These are phyloP conservation scores for Drosophila nr. perissopoda DNA, from an alignment of 2,888 invertebrate genomes.

Conservation along the genomic window DNA sequence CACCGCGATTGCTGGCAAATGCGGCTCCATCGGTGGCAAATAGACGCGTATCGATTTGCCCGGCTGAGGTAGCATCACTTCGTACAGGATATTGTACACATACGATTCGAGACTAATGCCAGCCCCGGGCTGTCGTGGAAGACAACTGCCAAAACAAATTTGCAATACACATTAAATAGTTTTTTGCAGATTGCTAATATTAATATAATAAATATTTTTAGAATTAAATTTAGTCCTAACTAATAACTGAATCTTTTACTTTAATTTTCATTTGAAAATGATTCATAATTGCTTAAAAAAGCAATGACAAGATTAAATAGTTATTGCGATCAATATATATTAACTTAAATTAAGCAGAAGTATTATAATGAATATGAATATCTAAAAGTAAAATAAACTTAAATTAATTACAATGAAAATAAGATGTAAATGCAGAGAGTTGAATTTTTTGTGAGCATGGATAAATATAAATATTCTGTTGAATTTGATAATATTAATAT, in stretches of 20 bases:
- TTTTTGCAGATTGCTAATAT: background rate
- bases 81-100: slow-evolving; percentile 97
- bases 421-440: background rate
- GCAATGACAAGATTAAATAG: slow-evolving; percentile 22
- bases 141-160: slow-evolving; percentile 86
- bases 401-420: background rate
- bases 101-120: slow-evolving; percentile 95
- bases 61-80: slow-evolving; percentile 95
- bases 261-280: background rate
- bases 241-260: background rate
- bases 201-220: background rate
- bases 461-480: no score
- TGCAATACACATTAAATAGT: background rate
- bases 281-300: slow-evolving; percentile 14
- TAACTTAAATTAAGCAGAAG: background rate
- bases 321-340: slow-evolving; percentile 9
- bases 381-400: background rate
- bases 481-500: background rate
- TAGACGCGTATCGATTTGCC: slow-evolving; percentile 94
- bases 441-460: background rate
- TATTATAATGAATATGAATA: background rate
- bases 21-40: slow-evolving; percentile 90
- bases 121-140: slow-evolving; percentile 91
- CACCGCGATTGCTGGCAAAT: slow-evolving; percentile 88
- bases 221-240: background rate